Conservation (phyloP, 2,888 invertebrate species). For the Clostera curtula region DNA sequence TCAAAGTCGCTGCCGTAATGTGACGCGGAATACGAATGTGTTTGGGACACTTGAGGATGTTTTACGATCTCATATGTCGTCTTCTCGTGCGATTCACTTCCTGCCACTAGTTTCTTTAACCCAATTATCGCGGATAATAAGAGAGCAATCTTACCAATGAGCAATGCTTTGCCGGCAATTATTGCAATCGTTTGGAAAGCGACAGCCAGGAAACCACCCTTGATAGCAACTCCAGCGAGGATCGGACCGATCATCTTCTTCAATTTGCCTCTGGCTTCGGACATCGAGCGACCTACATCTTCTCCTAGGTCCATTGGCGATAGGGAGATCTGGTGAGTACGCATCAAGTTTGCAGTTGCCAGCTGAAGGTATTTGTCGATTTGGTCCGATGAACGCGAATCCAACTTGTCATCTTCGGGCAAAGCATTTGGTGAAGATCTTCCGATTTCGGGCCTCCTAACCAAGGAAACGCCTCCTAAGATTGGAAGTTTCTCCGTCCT, state of each 20-base stretch:
- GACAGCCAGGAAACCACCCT: slow-evolving; percentile 82
- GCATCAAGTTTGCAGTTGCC: slow-evolving; percentile 73
- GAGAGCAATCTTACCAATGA: slow-evolving; percentile 89
- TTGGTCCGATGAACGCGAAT: slow-evolving; percentile 74
- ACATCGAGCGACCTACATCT: slow-evolving; percentile 62
- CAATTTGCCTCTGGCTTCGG: slow-evolving; percentile 76
- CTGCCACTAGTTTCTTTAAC: slow-evolving; percentile 83
- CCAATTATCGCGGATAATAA: slow-evolving; percentile 86
- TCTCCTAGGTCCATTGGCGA: slow-evolving; percentile 54
- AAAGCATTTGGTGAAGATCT: slow-evolving; percentile 65
- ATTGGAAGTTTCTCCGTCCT: slow-evolving; percentile 77
- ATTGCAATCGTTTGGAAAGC: slow-evolving; percentile 84
- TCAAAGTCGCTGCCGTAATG: slow-evolving; percentile 79
- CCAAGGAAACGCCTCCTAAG: slow-evolving; percentile 77
- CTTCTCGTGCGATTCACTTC: slow-evolving; percentile 81
- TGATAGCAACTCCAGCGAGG: slow-evolving; percentile 80
- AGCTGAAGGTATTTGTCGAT: slow-evolving; percentile 75
- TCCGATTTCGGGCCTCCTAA: slow-evolving; percentile 60
- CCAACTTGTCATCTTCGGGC: slow-evolving; percentile 75
- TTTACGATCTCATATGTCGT: slow-evolving; percentile 91
- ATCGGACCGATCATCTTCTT: slow-evolving; percentile 80
- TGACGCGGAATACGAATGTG: slow-evolving; percentile 83
- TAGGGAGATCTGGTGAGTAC: slow-evolving; percentile 75
- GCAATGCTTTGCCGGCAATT: slow-evolving; percentile 86
- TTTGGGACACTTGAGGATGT: slow-evolving; percentile 87